A percentile compares a stretch with the other conserved stretches of the same genome.
Evolutionary conservation across 2,113 vertebrate species (phyloP).

Genomic region (Pangasianodon hypophthalmus): DNA sequence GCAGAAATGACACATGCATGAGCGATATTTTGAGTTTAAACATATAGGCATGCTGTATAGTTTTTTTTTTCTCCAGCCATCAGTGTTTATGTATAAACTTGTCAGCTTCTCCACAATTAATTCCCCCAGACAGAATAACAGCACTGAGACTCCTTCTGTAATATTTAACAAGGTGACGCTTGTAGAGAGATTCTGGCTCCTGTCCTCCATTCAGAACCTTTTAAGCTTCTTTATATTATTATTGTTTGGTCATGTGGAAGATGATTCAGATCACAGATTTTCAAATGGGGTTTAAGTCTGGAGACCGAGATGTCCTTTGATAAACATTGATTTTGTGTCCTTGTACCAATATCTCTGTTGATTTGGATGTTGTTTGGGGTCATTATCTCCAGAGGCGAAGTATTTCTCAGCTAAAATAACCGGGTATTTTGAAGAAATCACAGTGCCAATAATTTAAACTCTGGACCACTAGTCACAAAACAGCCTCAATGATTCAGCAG

Average conservation of each 20-base stretch:
- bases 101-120: background rate
- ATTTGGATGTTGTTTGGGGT: too few relatives aligned
- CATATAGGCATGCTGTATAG: background rate
- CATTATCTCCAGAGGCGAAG: background rate
- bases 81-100: background rate
- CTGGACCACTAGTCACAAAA: background rate
- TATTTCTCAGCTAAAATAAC: background rate
- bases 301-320: background rate
- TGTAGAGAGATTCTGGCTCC: background rate
- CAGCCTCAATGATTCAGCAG: background rate
- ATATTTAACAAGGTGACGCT: background rate
- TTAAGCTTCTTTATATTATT: background rate
- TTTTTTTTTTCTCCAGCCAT: background rate
- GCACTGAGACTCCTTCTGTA: background rate
- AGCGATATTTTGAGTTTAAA: background rate
- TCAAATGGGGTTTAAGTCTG: background rate
- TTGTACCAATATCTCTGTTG: background rate
- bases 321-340: slow-evolving; percentile 4
- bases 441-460: background rate
- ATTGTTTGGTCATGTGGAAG: background rate
- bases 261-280: background rate
- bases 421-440: background rate
- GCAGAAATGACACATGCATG: background rate
- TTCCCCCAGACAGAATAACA: background rate
- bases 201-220: background rate